These are phyloP conservation scores for Fragum sueziense DNA, from an alignment of 2,888 invertebrate species.

Conservation along the genomic window DNA sequence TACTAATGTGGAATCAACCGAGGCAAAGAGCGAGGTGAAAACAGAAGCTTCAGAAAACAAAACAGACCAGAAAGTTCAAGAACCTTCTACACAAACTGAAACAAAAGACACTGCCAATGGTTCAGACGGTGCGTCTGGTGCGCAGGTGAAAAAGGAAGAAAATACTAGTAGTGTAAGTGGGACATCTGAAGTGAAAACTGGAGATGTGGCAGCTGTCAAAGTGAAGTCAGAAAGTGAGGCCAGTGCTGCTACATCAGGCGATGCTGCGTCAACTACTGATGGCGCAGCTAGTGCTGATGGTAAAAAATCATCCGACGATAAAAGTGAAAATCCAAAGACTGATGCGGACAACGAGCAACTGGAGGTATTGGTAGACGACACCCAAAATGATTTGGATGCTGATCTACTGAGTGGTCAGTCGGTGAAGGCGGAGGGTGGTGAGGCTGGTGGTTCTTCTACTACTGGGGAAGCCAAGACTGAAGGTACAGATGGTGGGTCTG, in stretches of 20 bases:
- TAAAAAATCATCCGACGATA: slow-evolving; percentile 33
- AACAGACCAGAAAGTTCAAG: slow-evolving; percentile 23
- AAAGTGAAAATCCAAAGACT: slow-evolving; percentile 47
- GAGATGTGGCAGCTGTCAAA: background rate
- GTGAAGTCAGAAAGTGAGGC: background rate
- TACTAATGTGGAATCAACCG: slow-evolving; percentile 17
- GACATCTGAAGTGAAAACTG: background rate
- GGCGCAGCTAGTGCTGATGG: slow-evolving; percentile 14
- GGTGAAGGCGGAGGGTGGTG: slow-evolving; percentile 34
- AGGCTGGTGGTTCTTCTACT: slow-evolving; percentile 50
- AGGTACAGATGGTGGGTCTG: slow-evolving; percentile 9
- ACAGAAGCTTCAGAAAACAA: slow-evolving; percentile 20
- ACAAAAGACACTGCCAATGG: background rate
- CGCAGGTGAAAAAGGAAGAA: background rate
- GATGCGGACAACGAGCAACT: slow-evolving; percentile 79
- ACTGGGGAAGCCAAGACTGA: slow-evolving; percentile 66
- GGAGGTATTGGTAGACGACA: slow-evolving; percentile 82
- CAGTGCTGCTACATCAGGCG: slow-evolving; percentile 1
- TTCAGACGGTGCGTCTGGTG: background rate
- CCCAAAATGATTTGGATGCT: slow-evolving; percentile 81
- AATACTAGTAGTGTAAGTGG: background rate
- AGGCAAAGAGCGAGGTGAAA: background rate
- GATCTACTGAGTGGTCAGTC: slow-evolving; percentile 70
- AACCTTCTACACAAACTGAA: background rate
- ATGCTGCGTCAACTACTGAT: slow-evolving; percentile 27